phyloP scores from a whole-genome alignment of 2,888 invertebrate genomes.

The Junonia oenone region DNA sequence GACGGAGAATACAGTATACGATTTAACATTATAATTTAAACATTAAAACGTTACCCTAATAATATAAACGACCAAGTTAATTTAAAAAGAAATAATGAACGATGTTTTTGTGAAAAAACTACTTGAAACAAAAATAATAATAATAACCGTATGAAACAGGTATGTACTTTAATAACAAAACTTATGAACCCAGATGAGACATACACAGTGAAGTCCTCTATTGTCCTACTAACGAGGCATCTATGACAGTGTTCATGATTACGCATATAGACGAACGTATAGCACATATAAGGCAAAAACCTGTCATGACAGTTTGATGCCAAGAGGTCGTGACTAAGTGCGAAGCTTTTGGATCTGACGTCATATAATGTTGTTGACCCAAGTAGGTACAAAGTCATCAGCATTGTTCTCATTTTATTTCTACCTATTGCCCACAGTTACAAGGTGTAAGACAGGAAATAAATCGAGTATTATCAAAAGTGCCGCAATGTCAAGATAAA shows the following conservation, averaged over 20 bases:
- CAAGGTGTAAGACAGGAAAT: neutral
- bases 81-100: too few species aligned
- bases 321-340: slow-evolving; percentile 33
- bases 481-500: slow-evolving; percentile 10
- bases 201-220: too few species aligned
- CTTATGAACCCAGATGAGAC: too few species aligned
- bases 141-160: too few species aligned
- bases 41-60: too few species aligned
- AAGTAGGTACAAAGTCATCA: slow-evolving; percentile 24
- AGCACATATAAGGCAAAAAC: slow-evolving; percentile 10
- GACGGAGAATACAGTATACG: too few species aligned
- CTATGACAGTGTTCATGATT: neutral
- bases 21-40: too few species aligned
- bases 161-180: too few species aligned
- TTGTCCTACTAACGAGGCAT: neutral
- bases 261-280: neutral
- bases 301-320: slow-evolving; percentile 22
- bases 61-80: too few species aligned
- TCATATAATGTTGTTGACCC: slow-evolving; percentile 51
- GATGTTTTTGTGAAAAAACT: too few species aligned
- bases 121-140: neutral
- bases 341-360: slow-evolving; percentile 44
- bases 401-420: slow-evolving; percentile 22
- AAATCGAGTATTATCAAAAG: neutral
- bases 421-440: slow-evolving; percentile 2